These are phyloP conservation scores for Venturia canescens DNA, from an alignment of 1,140 invertebrate genomes.

Conservation along the genomic window DNA sequence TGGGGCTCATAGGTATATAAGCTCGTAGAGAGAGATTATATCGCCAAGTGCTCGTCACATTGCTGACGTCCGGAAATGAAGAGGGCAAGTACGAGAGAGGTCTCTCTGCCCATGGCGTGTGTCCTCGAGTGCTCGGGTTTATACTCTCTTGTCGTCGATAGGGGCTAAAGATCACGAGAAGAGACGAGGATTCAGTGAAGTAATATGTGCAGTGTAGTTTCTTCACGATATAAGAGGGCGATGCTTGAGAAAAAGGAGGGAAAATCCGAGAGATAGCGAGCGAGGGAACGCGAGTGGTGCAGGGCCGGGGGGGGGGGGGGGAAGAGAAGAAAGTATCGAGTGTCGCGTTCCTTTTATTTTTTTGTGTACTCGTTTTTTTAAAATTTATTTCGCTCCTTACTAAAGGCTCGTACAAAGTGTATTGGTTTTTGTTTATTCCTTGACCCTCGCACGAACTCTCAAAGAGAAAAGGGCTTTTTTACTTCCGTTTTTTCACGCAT, in stretches of 20 bases:
- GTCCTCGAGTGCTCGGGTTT: constrained; percentile 23
- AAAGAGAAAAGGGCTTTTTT: neutral
- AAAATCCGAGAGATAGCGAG: neutral
- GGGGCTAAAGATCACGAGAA: neutral
- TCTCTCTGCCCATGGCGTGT: constrained; percentile 12
- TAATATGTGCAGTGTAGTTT: neutral
- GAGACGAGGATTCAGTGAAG: neutral
- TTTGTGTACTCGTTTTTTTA: neutral
- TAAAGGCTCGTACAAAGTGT: neutral
- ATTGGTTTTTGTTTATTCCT: neutral
- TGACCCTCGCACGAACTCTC: neutral
- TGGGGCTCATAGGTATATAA: neutral
- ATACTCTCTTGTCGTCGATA: neutral
- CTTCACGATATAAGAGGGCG: neutral
- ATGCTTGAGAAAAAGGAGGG: neutral
- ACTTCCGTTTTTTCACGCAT: neutral
- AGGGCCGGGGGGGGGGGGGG: too few relatives aligned
- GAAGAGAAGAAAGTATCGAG: neutral
- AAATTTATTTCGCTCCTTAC: neutral
- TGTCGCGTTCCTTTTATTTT: too few relatives aligned
- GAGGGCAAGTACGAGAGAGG: constrained; percentile 35
- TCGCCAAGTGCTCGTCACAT: constrained; percentile 39
- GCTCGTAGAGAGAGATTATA: constrained; percentile 19
- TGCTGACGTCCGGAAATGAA: constrained; percentile 43
- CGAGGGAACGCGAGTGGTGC: too few relatives aligned